These are phyloP conservation scores for Folsomia manolachei DNA, from an alignment of 2,888 invertebrate species.

Conservation along the genomic window DNA sequence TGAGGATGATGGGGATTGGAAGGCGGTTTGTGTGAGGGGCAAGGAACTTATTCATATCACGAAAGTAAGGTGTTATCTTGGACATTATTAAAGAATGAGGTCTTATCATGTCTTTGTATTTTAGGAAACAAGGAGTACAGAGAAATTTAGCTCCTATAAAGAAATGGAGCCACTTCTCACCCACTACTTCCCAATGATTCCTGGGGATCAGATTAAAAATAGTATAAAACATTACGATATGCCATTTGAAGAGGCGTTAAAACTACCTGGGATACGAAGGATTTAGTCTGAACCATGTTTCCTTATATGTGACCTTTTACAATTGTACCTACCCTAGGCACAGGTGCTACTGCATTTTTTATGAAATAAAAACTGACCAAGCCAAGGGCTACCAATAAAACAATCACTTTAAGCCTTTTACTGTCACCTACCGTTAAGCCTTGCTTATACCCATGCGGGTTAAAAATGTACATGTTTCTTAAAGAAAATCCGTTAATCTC, in stretches of 20 bases:
- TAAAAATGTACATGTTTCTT: no score
- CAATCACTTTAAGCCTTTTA: no score
- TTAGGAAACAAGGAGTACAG: constrained; percentile 19
- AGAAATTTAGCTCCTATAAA: constrained; percentile 24
- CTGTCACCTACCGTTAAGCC: no score
- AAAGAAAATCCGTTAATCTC: no score
- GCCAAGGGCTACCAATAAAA: no score
- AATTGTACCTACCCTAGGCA: no score
- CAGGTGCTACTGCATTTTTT: no score
- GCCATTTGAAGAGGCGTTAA: constrained; percentile 33
- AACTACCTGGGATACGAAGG: constrained; percentile 8
- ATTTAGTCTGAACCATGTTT: no score
- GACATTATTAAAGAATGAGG: background rate
- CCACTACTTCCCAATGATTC: constrained; percentile 39
- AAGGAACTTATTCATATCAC: constrained; percentile 35
- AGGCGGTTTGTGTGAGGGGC: constrained; percentile 30
- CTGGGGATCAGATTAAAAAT: constrained; percentile 12
- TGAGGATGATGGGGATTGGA: constrained; percentile 29
- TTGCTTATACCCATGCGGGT: no score
- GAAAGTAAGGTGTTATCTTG: constrained; percentile 21
- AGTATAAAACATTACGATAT: constrained; percentile 27
- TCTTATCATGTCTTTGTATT: background rate
- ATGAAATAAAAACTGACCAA: no score
- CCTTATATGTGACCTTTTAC: no score
- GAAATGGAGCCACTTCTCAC: constrained; percentile 21